Conservation (phyloP, 2,113 vertebrate species). For the Syngnathoides biaculeatus region DNA sequence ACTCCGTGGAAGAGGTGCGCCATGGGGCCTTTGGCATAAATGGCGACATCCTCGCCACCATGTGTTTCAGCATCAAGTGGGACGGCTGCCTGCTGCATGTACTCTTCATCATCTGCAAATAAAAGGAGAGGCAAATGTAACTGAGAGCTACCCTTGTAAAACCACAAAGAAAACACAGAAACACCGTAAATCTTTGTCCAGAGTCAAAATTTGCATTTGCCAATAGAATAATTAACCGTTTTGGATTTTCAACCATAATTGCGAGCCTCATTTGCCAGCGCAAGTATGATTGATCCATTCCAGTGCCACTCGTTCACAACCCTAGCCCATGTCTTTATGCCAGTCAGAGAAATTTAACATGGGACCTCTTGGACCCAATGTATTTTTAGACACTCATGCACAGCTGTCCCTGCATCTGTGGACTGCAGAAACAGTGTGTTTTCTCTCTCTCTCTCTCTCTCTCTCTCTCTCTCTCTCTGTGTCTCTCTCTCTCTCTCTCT, state of each 20-base stretch:
- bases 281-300: background rate
- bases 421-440: background rate
- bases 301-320: background rate
- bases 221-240: background rate
- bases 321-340: background rate
- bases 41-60: constrained; percentile 78
- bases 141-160: background rate
- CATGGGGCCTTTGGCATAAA: constrained; percentile 80
- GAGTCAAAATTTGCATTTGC: background rate
- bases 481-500: no score
- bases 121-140: background rate
- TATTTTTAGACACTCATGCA: background rate
- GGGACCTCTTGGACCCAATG: background rate
- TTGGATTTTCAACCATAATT: background rate
- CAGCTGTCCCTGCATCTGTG: background rate
- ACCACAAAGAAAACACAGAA: background rate
- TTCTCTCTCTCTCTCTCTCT: no score
- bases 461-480: background rate
- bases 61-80: constrained; percentile 76
- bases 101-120: constrained; percentile 72
- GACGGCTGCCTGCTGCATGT: constrained; percentile 79
- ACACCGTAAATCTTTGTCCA: background rate
- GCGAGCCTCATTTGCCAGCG: background rate
- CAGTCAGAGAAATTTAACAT: background rate
- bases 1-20: constrained; percentile 78